Percentiles rank a stretch among this genome's conserved stretches.
phyloP scores from a whole-genome alignment of 2,113 vertebrate species.

The Tringa solitaria region DNA sequence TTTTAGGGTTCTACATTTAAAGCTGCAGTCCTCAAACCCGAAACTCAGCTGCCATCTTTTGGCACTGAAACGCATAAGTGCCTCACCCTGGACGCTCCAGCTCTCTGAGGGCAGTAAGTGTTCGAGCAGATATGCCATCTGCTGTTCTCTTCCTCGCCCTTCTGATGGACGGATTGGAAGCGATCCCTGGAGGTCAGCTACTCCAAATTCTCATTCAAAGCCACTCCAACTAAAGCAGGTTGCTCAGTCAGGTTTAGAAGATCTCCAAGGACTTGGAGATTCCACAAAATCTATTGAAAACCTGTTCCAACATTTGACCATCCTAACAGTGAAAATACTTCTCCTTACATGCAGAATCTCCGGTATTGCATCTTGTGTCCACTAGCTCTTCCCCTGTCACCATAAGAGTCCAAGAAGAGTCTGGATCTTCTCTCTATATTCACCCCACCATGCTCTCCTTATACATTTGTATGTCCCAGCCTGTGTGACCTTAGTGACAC shows the following conservation, averaged over 20 bases:
- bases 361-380: neutral
- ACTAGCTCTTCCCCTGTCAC: neutral
- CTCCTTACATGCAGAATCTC: neutral
- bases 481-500: neutral
- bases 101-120: neutral
- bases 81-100: neutral
- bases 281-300: neutral
- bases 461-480: neutral
- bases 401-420: neutral
- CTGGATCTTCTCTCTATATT: neutral
- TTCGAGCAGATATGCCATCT: neutral
- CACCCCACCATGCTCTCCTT: fast-evolving
- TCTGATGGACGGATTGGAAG: neutral
- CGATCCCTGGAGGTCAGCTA: neutral
- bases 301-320: neutral
- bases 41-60: neutral
- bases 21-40: neutral
- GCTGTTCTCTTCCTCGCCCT: neutral
- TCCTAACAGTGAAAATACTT: neutral
- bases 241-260: neutral
- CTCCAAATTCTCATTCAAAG: neutral
- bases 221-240: neutral
- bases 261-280: neutral
- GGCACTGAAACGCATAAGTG: neutral
- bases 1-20: neutral